These are phyloP conservation scores for Heterotis niloticus DNA, from an alignment of 2,113 vertebrate species.

Conservation along the genomic window DNA sequence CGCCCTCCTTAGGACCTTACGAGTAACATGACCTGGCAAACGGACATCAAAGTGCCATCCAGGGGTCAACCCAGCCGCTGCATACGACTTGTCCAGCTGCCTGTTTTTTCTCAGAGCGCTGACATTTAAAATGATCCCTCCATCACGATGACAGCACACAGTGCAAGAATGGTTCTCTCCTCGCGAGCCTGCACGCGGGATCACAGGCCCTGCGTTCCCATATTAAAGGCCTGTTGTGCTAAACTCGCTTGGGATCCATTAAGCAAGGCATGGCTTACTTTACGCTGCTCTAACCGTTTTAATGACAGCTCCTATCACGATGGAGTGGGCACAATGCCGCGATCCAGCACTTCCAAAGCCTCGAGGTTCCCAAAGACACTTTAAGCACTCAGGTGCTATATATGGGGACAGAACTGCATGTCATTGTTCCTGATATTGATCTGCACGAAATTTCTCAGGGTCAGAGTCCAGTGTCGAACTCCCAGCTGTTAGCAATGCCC, in stretches of 20 bases:
- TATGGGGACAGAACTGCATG: background rate
- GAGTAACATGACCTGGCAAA: too few relatives aligned
- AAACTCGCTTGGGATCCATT: background rate
- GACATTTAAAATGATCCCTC: too few relatives aligned
- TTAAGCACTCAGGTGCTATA: background rate
- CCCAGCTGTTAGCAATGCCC: background rate
- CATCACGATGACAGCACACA: too few relatives aligned
- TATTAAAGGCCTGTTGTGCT: background rate
- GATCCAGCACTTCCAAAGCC: background rate
- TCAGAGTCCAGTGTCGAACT: background rate
- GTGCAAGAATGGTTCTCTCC: too few relatives aligned
- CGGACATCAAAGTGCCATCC: too few relatives aligned
- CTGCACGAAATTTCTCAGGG: background rate
- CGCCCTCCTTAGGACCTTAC: too few relatives aligned
- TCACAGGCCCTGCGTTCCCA: background rate
- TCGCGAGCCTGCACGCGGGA: too few relatives aligned
- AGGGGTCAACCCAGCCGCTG: too few relatives aligned
- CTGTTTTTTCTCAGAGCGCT: too few relatives aligned
- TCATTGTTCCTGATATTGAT: background rate
- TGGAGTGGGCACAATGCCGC: background rate
- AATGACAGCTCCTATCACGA: constrained; percentile 4
- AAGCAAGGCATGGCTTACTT: background rate
- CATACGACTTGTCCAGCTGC: too few relatives aligned
- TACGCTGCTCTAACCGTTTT: constrained; percentile 2
- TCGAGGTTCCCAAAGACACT: background rate